Conservation (phyloP, 2,888 invertebrate species). For the Germaria angustata region DNA sequence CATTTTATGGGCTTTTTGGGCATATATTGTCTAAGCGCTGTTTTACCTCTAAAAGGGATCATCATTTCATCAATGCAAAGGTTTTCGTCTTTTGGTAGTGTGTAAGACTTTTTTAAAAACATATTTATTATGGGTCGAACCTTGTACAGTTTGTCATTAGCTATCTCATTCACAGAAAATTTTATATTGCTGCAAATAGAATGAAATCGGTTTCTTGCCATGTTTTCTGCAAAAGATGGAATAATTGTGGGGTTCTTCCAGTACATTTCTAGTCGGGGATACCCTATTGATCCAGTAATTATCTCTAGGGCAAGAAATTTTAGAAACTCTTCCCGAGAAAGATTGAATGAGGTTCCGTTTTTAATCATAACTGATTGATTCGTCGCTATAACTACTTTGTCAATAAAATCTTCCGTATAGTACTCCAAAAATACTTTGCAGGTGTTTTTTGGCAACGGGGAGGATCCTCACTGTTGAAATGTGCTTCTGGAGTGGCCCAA, state of each 20-base stretch:
- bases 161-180: neutral
- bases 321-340: neutral
- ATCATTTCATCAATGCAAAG: neutral
- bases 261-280: neutral
- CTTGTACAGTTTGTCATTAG: neutral
- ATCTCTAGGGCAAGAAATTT: neutral
- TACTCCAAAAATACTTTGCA: neutral
- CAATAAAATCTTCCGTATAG: neutral
- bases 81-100: neutral
- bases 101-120: neutral
- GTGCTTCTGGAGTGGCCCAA: neutral
- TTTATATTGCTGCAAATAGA: neutral
- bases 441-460: neutral
- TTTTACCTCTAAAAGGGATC: neutral
- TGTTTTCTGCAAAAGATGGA: neutral
- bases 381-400: neutral
- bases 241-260: neutral
- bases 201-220: neutral
- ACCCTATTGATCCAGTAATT: neutral
- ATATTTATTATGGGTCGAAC: neutral
- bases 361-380: neutral
- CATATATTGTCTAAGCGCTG: constrained; percentile 21
- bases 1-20: constrained; percentile 14
- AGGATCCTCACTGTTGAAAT: neutral
- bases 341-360: neutral